Conservation (phyloP, 2,888 invertebrate genomes). For the Camponotus fellah region DNA sequence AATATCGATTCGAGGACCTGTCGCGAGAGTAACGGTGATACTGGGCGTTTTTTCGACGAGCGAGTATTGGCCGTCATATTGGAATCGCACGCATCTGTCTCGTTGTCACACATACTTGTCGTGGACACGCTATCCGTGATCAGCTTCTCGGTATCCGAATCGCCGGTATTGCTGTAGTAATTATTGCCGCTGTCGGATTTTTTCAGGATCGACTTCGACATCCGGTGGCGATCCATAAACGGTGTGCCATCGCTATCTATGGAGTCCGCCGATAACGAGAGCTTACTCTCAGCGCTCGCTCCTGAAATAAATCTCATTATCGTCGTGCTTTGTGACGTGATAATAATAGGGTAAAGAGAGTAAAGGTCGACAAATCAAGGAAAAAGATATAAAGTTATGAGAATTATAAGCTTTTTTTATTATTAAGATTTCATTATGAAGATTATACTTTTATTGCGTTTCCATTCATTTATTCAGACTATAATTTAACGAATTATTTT, state of each 20-base stretch:
- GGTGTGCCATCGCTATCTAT: conserved; percentile 89
- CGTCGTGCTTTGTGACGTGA: not conserved
- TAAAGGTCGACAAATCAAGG: not conserved
- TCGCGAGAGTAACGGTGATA: conserved; percentile 76
- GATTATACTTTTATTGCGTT: not conserved
- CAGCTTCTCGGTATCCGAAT: conserved; percentile 92
- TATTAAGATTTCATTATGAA: not conserved
- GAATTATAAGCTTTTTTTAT: not conserved
- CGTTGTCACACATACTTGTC: conserved; percentile 88
- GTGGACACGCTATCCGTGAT: conserved; percentile 90
- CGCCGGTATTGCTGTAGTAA: conserved; percentile 86
- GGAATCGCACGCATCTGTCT: conserved; percentile 80
- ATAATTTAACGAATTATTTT: not conserved
- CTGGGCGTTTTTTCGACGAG: conserved; percentile 72
- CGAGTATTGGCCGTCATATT: conserved; percentile 66
- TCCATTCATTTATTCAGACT: not conserved
- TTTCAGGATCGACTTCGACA: conserved; percentile 92
- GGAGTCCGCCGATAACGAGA: conserved; percentile 90
- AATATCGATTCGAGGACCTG: conserved; percentile 81
- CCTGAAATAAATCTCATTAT: conserved; percentile 62
- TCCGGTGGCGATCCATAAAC: conserved; percentile 89
- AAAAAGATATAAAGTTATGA: not conserved
- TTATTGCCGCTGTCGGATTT: conserved; percentile 90
- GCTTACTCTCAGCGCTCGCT: conserved; percentile 88
- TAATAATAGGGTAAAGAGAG: not conserved